These are phyloP conservation scores for Hydrolagus affinis DNA, from an alignment of 2,113 vertebrate species.

Conservation along the genomic window DNA sequence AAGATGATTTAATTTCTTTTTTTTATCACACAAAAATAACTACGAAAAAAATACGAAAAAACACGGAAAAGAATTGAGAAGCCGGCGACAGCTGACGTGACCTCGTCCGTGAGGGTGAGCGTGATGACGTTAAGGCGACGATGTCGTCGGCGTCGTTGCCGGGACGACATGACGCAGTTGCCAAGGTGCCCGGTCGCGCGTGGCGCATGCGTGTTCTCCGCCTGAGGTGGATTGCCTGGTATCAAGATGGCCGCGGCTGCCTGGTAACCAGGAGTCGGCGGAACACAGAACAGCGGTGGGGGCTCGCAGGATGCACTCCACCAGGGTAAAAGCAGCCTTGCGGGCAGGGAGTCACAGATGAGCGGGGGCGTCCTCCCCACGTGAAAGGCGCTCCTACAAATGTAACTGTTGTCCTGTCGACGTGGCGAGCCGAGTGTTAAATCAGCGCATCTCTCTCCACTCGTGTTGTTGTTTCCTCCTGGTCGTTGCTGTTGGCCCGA, in stretches of 20 bases:
- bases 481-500: too few relatives aligned
- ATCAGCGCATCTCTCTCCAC: neutral
- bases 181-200: neutral
- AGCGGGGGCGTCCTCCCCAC: neutral
- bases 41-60: too few relatives aligned
- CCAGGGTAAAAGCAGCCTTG: neutral
- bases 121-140: neutral
- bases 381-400: neutral
- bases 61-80: too few relatives aligned
- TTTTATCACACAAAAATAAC: too few relatives aligned
- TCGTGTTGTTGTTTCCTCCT: neutral
- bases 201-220: neutral
- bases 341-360: neutral
- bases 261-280: neutral
- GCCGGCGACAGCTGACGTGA: too few relatives aligned
- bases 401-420: neutral
- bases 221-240: neutral
- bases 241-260: neutral
- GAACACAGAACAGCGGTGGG: neutral
- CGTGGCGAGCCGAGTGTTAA: neutral
- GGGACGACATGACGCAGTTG: constrained; percentile 15
- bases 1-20: too few relatives aligned
- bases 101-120: too few relatives aligned
- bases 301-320: constrained; percentile 1
- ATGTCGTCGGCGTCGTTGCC: neutral